A percentile compares a stretch with the other conserved stretches of the same genome.
These are phyloP conservation scores for Pelmatolapia mariae DNA, from an alignment of 2,113 vertebrate species.

Conservation along the genomic window DNA sequence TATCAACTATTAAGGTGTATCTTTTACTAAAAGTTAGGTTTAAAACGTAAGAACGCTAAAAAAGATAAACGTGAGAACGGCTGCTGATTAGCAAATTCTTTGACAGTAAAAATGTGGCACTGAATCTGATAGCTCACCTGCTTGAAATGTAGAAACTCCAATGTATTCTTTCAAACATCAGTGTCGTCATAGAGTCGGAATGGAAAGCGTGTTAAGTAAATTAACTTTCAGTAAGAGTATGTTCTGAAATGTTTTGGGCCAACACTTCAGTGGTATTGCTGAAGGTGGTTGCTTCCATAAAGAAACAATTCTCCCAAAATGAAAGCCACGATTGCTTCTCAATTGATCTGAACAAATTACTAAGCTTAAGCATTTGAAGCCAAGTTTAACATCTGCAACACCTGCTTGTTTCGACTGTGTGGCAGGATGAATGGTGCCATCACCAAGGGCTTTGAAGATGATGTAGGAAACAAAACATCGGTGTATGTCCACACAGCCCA, in stretches of 20 bases:
- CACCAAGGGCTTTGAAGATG: constrained; percentile 77
- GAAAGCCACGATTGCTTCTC: not conserved
- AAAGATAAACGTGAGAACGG: no score
- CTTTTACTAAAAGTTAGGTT: not conserved
- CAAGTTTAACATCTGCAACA: not conserved
- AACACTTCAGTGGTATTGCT: no score
- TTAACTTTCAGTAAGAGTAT: no score
- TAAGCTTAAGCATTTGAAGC: not conserved
- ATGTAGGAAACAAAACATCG: constrained; percentile 83
- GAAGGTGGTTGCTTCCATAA: no score
- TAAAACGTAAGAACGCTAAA: not conserved
- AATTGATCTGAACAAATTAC: not conserved
- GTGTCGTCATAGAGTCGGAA: no score
- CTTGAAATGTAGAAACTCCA: not conserved
- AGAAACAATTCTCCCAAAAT: no score
- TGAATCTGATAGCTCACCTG: not conserved
- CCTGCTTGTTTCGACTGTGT: not conserved
- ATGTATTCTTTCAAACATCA: not conserved
- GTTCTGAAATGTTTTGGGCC: no score
- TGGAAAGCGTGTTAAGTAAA: no score
- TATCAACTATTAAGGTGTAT: not conserved
- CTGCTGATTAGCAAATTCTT: not conserved
- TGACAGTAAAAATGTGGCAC: not conserved
- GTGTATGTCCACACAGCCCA: constrained; percentile 87
- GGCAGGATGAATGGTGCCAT: constrained; percentile 83